Percentiles rank a stretch among this genome's conserved stretches.
These are phyloP conservation scores for Melanostigma gelatinosum DNA, from an alignment of 2,113 vertebrate genomes.

Conservation along the genomic window DNA sequence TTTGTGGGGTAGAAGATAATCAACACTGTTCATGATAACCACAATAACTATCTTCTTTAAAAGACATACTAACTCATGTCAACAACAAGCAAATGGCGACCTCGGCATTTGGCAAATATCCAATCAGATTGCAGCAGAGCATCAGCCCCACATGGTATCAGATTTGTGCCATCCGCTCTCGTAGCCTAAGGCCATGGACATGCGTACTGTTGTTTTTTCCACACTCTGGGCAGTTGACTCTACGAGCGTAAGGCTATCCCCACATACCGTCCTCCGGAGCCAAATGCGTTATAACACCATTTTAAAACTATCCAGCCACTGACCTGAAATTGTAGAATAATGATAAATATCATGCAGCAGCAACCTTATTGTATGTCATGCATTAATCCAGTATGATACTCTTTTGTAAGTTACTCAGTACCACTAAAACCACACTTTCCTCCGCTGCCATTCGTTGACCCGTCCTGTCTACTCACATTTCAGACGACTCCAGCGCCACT, in stretches of 20 bases:
- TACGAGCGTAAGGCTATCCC: neutral
- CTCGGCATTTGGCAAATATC: neutral
- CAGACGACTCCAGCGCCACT: constrained; percentile 57
- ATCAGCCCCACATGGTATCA: neutral
- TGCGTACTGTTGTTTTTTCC: neutral
- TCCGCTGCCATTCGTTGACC: neutral
- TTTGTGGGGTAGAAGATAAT: neutral
- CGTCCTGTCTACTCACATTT: constrained; percentile 43
- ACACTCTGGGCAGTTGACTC: neutral
- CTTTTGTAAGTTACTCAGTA: neutral
- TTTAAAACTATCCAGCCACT: no score
- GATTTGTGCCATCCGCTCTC: neutral
- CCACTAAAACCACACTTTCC: neutral
- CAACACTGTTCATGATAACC: neutral
- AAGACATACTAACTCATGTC: neutral
- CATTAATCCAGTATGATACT: neutral
- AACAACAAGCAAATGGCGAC: neutral
- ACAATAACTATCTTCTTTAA: neutral
- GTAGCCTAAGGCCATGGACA: neutral
- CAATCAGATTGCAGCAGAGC: neutral
- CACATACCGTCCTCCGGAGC: neutral
- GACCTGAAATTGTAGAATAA: neutral
- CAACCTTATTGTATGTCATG: neutral
- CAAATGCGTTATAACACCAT: neutral
- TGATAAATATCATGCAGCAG: neutral